Conservation (phyloP, 2,797 vertebrate genomes). For the Masticophis lateralis region DNA sequence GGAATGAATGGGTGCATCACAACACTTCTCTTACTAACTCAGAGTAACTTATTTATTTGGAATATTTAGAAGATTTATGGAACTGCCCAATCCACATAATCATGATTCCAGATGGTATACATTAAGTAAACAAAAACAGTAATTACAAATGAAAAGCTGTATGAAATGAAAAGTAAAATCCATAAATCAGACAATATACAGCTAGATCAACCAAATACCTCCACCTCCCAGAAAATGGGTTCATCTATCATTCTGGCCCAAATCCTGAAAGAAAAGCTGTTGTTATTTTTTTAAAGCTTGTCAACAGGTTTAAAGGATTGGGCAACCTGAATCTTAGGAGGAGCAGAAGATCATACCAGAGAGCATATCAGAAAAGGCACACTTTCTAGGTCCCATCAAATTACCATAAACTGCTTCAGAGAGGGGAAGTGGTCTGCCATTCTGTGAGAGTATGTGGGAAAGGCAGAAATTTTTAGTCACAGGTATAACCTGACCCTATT, state of each 20-base stretch:
- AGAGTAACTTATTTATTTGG: neutral
- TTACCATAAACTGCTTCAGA: neutral
- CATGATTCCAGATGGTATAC: neutral
- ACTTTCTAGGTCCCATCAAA: neutral
- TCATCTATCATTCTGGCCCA: neutral
- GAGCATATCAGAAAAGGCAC: neutral
- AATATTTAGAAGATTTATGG: neutral
- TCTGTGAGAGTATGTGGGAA: neutral
- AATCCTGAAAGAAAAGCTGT: neutral
- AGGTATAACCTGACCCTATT: neutral
- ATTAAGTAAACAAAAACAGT: neutral
- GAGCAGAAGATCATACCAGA: neutral
- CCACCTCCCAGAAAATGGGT: neutral
- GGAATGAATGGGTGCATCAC: neutral
- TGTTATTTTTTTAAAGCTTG: neutral
- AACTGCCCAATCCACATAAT: neutral
- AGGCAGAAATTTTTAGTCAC: neutral
- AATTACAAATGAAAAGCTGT: neutral
- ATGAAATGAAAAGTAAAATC: neutral
- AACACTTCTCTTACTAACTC: neutral
- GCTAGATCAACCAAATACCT: neutral
- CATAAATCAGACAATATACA: neutral
- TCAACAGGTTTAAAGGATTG: neutral
- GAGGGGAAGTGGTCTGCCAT: neutral
- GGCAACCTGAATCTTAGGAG: neutral